These are phyloP conservation scores for Eupithecia subfuscata DNA, from an alignment of 2,888 invertebrate species.

Conservation along the genomic window DNA sequence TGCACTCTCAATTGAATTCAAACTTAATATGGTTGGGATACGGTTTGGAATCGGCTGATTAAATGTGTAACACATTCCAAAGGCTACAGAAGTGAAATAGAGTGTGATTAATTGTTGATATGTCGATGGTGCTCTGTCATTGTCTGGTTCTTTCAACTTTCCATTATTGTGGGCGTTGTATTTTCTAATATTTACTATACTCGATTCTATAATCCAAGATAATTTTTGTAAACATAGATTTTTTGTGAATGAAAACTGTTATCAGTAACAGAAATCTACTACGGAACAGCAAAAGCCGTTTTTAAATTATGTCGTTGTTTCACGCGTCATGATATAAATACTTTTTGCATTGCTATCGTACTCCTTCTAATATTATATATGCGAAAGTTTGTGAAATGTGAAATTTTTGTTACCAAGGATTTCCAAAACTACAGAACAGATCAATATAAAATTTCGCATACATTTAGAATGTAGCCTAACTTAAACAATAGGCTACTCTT, in stretches of 20 bases:
- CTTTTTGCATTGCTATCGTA: background rate
- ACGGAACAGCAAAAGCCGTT: background rate
- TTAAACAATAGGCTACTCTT: no score
- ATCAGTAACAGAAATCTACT: background rate
- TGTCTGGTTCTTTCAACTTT: slow-evolving; percentile 2
- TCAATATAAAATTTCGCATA: no score
- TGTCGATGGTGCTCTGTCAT: slow-evolving; percentile 2
- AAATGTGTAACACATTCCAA: background rate
- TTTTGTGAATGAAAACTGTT: background rate
- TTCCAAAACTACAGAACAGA: no score
- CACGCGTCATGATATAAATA: background rate
- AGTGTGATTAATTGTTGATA: slow-evolving; percentile 16
- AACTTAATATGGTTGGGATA: background rate
- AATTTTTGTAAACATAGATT: background rate
- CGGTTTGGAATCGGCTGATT: background rate
- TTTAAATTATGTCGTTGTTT: background rate
- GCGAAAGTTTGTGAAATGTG: no score
- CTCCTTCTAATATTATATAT: no score
- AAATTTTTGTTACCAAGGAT: no score
- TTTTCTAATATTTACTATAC: background rate
- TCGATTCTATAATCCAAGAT: background rate
- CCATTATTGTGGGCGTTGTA: slow-evolving; percentile 1
- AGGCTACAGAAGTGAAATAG: slow-evolving; percentile 7
- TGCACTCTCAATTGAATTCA: background rate
- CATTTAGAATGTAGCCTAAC: no score